Percentiles rank a stretch among this genome's conserved stretches.
phyloP scores from a whole-genome alignment of 1,140 invertebrate genomes.

The Plectrocnemia conspersa region DNA sequence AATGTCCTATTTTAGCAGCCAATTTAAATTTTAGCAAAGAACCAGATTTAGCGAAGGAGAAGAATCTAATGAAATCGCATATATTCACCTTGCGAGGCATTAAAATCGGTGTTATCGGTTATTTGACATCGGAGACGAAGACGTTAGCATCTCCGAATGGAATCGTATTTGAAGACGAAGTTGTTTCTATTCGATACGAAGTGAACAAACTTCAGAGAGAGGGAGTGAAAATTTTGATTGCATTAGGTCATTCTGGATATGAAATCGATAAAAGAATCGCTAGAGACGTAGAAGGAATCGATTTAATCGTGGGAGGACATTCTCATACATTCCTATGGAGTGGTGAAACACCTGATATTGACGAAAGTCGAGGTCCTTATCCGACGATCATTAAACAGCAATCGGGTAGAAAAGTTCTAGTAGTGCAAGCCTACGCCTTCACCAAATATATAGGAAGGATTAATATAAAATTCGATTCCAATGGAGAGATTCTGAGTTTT shows the following conservation, averaged over 20 bases:
- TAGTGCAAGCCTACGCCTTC: slow-evolving; percentile 86
- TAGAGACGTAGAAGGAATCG: slow-evolving; percentile 69
- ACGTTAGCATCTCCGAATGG: slow-evolving; percentile 57
- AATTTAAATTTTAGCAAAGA: slow-evolving; percentile 71
- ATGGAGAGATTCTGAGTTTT: slow-evolving; percentile 65
- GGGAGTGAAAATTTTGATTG: slow-evolving; percentile 82
- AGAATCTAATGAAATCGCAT: slow-evolving; percentile 58
- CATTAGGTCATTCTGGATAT: slow-evolving; percentile 84
- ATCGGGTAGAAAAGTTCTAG: slow-evolving; percentile 68
- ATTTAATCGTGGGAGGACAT: slow-evolving; percentile 80
- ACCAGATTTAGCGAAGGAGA: slow-evolving; percentile 53
- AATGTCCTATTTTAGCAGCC: slow-evolving; percentile 68
- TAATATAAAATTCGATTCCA: slow-evolving; percentile 63
- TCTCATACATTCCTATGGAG: slow-evolving; percentile 85
- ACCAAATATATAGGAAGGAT: slow-evolving; percentile 87
- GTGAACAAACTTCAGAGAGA: slow-evolving; percentile 58
- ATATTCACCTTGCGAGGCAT: slow-evolving; percentile 58
- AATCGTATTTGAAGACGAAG: slow-evolving; percentile 70
- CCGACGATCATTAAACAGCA: slow-evolving; percentile 68
- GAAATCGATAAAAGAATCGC: slow-evolving; percentile 74
- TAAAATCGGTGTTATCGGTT: slow-evolving; percentile 82
- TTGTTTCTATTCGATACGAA: slow-evolving; percentile 67
- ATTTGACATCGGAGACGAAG: slow-evolving; percentile 78
- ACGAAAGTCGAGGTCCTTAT: slow-evolving; percentile 67
- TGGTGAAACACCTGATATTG: slow-evolving; percentile 60